These are phyloP conservation scores for Lissocephala sabroskyi DNA, from an alignment of 2,888 invertebrate species.

Conservation along the genomic window DNA sequence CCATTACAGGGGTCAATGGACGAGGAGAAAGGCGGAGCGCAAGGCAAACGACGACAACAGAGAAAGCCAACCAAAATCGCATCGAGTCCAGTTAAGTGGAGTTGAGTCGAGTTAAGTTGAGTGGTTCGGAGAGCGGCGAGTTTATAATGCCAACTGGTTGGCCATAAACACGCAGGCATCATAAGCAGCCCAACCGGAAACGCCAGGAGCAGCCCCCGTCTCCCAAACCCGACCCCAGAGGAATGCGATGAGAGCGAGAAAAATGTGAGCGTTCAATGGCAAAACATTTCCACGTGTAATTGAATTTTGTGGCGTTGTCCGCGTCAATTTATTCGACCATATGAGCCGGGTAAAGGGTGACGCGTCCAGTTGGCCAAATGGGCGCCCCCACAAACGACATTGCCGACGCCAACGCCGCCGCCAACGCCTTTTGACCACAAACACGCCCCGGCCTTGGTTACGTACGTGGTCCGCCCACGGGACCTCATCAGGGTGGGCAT, in stretches of 20 bases:
- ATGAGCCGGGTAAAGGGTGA: slow-evolving; percentile 1
- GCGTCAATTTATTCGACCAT: slow-evolving; percentile 58
- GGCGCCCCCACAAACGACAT: no score
- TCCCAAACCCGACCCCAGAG: slow-evolving; percentile 10
- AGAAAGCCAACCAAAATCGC: slow-evolving; percentile 9
- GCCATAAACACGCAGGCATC: slow-evolving; percentile 27
- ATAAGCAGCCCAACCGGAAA: slow-evolving; percentile 30
- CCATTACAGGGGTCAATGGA: slow-evolving; percentile 57
- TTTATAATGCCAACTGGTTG: slow-evolving; percentile 19
- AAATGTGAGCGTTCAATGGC: background rate
- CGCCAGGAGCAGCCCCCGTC: background rate
- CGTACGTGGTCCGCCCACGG: slow-evolving; percentile 52
- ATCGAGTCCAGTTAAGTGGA: slow-evolving; percentile 12
- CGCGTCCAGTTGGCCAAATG: no score
- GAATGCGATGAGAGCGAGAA: background rate
- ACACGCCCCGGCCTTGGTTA: slow-evolving; percentile 35
- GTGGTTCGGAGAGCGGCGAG: slow-evolving; percentile 6
- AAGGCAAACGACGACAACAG: slow-evolving; percentile 14
- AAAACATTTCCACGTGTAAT: slow-evolving; percentile 10
- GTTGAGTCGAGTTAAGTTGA: slow-evolving; percentile 21
- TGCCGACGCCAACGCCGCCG: no score
- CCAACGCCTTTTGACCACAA: slow-evolving; percentile 2
- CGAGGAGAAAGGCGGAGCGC: slow-evolving; percentile 16
- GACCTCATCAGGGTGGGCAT: slow-evolving; percentile 3
- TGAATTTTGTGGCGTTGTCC: slow-evolving; percentile 24